A percentile compares a stretch with the other conserved stretches of the same genome.
phyloP scores from a whole-genome alignment of 2,113 vertebrate species.

The Xenopus borealis region DNA sequence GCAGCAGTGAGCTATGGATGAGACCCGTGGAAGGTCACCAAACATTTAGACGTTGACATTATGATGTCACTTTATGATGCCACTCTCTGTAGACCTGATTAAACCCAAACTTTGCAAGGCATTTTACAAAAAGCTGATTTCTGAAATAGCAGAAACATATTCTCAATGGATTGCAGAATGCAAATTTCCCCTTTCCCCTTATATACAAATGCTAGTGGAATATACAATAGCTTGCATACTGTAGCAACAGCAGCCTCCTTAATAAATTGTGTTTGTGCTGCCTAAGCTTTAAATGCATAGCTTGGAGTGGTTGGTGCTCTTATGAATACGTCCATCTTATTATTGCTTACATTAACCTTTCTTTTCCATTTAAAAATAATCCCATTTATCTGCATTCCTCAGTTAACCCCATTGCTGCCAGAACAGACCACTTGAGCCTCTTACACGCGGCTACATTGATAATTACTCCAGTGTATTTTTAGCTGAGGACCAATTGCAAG shows the following conservation, averaged over 20 bases:
- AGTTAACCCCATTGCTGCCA: background rate
- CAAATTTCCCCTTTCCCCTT: background rate
- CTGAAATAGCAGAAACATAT: too few species aligned
- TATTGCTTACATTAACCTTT: conserved; percentile 42
- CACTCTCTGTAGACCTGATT: too few species aligned
- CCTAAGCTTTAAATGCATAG: background rate
- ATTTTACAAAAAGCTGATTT: too few species aligned
- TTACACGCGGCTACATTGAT: too few species aligned
- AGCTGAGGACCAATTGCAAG: background rate
- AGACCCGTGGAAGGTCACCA: too few species aligned
- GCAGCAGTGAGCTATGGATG: too few species aligned
- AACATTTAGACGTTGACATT: too few species aligned
- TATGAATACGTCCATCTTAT: conserved; percentile 19
- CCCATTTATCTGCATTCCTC: background rate
- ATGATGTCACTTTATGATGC: too few species aligned
- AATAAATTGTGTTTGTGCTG: conserved; percentile 3
- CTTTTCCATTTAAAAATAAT: conserved; percentile 7
- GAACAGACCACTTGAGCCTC: background rate
- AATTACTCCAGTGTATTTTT: background rate
- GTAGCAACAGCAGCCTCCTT: background rate
- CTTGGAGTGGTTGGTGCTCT: conserved; percentile 13
- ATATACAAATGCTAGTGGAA: background rate
- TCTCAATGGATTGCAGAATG: too few species aligned
- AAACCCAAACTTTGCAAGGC: too few species aligned
- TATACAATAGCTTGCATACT: background rate